Conservation (phyloP, 2,113 vertebrate genomes). For the Oceanites oceanicus region DNA sequence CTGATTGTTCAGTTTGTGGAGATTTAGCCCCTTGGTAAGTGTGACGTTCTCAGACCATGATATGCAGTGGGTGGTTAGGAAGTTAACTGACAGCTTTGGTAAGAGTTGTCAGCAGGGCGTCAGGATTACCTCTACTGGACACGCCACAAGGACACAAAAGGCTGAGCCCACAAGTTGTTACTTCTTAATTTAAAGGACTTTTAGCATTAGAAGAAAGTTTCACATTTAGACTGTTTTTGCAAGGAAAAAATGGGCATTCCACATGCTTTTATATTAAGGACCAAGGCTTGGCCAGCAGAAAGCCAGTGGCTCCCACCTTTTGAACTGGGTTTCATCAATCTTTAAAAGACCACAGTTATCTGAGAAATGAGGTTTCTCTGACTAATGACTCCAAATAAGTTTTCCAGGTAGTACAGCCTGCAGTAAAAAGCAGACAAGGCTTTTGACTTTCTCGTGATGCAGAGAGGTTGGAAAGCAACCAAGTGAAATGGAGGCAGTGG, state of each 20-base stretch:
- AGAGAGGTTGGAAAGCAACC: background rate
- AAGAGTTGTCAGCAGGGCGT: background rate
- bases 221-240: background rate
- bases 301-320: background rate
- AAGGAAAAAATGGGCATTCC: background rate
- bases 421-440: background rate
- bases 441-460: background rate
- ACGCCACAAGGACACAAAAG: background rate
- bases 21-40: background rate
- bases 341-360: background rate
- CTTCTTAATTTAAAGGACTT: background rate
- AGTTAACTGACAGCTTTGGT: background rate
- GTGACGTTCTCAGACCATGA: background rate
- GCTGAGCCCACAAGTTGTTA: background rate
- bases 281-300: background rate
- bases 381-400: background rate
- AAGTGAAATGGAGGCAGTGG: background rate
- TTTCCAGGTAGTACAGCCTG: background rate
- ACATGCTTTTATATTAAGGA: background rate
- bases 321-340: background rate
- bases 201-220: background rate
- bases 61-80: background rate
- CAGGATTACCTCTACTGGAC: background rate
- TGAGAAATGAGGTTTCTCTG: background rate
- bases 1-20: background rate